Evolutionary conservation across 37 sponge, comb jelly and placozoan genomes (phyloP), one percentile per base, ranked within the genome.

Genomic region (Oscarella lobularis): DNA sequence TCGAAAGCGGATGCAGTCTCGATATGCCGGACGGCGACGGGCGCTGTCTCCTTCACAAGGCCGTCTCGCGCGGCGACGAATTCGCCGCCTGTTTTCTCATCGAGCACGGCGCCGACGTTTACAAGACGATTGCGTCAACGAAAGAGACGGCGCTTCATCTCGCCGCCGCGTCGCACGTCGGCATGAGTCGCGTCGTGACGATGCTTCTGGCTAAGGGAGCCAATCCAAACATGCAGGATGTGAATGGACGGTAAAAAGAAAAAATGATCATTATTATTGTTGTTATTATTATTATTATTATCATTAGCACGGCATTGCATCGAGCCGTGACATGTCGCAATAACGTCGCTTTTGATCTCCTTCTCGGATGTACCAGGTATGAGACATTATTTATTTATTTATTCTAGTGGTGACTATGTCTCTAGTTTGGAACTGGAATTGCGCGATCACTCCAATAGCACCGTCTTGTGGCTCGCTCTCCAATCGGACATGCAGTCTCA

Each of bases 71-170:
- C 33, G 95, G 91, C 0, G 95, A 94, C 75, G 33, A 71, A n/a
- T 94, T 87, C 70, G 80, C 86, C 14, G 95, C 95, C 36, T 67
- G 81, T 31, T 87, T 94, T 75, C 86, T 94, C 29, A 87, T 94
- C 67, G 80, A 81, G 75, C 82, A 87, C 67, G 95, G 95, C 3
- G 85, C 91, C 35, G 86, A 74, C 38, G 75, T 74, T 35, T 65
- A 39, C 66, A 14, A 74, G 20, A 34, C 29, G 31, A 83, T 65
- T 67, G 60, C 32, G 34, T 0, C 36, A 0, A 81, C 76, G 37
- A 78, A 82, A 66, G 86, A 85, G 60, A 92, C 87, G 2, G 81
- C 87, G 0, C 86, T 94, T 9, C 95, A 94, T 71, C 76, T 94
- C 67, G 88, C 81, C 0, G 85, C 91, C 1, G 41, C 81, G 14